Conservation (phyloP, 2,888 invertebrate species). For the Rhynchonema sp. region DNA sequence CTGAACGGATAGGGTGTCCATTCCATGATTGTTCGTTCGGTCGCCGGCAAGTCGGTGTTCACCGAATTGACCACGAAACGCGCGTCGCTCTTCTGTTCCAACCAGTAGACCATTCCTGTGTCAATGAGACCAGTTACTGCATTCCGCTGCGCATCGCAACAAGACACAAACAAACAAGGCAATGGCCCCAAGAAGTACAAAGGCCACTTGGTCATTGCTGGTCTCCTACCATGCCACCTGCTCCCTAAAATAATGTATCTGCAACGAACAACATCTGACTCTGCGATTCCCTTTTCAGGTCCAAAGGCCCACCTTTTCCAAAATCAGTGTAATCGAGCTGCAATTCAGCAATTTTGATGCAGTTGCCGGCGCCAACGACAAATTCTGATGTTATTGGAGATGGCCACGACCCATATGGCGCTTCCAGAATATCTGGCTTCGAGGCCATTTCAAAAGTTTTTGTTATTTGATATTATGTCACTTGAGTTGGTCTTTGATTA, state of each 20-base stretch:
- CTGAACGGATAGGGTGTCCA: background rate
- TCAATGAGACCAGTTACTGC: no score
- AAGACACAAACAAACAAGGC: no score
- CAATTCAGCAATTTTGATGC: background rate
- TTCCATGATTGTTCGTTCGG: background rate
- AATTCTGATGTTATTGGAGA: background rate
- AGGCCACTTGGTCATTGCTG: no score
- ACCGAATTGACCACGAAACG: background rate
- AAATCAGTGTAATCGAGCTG: background rate
- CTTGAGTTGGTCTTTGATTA: no score
- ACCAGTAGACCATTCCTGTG: background rate
- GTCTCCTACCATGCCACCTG: no score
- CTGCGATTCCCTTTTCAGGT: background rate
- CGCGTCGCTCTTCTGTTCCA: background rate
- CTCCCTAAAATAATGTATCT: no score
- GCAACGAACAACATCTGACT: background rate
- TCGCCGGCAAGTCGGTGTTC: background rate
- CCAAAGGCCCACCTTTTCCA: background rate
- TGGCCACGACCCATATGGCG: background rate
- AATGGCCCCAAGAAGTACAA: no score
- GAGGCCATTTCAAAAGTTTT: no score
- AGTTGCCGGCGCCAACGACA: background rate
- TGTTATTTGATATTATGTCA: no score
- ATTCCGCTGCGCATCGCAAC: no score
- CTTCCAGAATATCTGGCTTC: no score